Evolutionary conservation across 2,888 invertebrate genomes (phyloP), one percentile per base, ranked within the genome.

Genomic region (Lysandra coridon): DNA sequence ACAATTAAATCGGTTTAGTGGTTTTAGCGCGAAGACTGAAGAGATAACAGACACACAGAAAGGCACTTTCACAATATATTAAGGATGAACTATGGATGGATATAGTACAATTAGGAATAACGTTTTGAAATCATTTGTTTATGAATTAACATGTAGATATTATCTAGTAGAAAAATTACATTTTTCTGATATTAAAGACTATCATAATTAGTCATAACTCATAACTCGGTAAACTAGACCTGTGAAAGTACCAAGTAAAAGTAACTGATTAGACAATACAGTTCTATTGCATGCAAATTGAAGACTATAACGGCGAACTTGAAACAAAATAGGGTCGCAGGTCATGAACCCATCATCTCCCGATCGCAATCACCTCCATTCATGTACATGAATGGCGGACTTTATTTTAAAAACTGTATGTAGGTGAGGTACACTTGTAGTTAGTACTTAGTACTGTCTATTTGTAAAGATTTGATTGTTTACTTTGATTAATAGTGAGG

Each of bases 311-410:
- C 86, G 84, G 84, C 88, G 86, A 90, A 88, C 87, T 89, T 88
- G 86, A 87, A 86, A 86, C 78, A 81, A 85, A 90, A 89, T 88
- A 87, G 86, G 89, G 89, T 88, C 89, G 85, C 80, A 84, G 89
- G 88, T 89, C 90, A 85, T 88, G 90, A 89, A 89, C 91, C 84
- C 85, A 83, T 82, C 85, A 83, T 57, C 81, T 84, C 85, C 85
- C 33, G 69, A 69, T 81, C 80, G 85, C 84, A 37, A 75, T 83
- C 85, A 82, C 81, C 83, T 84, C 82, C 83, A 83, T 85, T 83
- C 82, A 83, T 73, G 73, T 49, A 49, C 75, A 0, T 75, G 53
- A 75, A 75, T 53, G 30, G 74, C n/a, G 23, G 75, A 14, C 75
- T 49, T 75, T 75, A 49, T 75, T 30, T 44, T 49, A 23, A 75